Conservation (phyloP, 2,113 vertebrate species). For the Catharus minimus region DNA sequence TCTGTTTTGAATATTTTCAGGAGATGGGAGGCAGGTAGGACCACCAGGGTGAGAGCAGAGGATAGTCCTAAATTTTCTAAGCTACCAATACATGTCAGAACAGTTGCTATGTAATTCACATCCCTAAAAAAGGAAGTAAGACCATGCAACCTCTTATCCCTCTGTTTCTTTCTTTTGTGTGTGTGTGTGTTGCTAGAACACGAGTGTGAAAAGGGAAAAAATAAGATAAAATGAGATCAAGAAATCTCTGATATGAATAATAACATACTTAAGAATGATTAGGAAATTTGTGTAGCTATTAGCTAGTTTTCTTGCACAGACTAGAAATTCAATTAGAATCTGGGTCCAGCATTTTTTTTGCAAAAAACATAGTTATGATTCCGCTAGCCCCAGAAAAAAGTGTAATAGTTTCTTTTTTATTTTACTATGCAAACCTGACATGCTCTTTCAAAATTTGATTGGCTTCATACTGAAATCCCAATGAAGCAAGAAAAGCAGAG, state of each 20-base stretch:
- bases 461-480: background rate
- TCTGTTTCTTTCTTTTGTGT: background rate
- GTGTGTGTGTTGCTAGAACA: background rate
- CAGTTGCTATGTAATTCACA: background rate
- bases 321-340: background rate
- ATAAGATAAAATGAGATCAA: background rate
- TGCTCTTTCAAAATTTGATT: background rate
- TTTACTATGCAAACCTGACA: background rate
- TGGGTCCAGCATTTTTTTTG: background rate
- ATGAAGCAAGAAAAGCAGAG: background rate
- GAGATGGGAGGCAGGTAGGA: background rate
- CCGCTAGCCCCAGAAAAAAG: background rate
- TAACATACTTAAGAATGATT: background rate
- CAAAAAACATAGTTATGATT: background rate
- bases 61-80: background rate
- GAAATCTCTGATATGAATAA: background rate
- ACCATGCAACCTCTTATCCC: fast-evolving
- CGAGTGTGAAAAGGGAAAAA: background rate
- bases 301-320: background rate
- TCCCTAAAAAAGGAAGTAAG: background rate
- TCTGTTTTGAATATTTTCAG: background rate
- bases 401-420: background rate
- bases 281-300: background rate
- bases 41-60: background rate
- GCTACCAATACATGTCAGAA: background rate